Evolutionary conservation across 2,888 invertebrate genomes (phyloP).

Genomic region (Muschampia plurimacula): DNA sequence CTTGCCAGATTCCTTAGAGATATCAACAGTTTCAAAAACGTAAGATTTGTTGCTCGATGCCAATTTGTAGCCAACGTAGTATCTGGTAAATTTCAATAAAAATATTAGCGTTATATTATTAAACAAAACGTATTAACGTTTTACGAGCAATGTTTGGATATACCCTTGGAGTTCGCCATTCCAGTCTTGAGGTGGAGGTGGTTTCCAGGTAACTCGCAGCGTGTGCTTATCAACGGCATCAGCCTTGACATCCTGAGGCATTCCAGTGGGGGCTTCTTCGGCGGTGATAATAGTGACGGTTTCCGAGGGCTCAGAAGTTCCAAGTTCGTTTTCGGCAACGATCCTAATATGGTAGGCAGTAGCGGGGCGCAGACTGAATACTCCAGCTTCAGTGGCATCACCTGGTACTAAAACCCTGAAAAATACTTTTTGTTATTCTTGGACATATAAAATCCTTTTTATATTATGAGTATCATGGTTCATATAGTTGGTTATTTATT

Average conservation of each 20-base stretch:
- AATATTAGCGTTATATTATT: neutral
- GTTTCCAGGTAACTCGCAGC: constrained; percentile 95
- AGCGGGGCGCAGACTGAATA: constrained; percentile 94
- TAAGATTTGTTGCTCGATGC: constrained; percentile 94
- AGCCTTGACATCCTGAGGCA: constrained; percentile 93
- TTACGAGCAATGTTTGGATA: constrained; percentile 3
- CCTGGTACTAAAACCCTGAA: constrained; percentile 93
- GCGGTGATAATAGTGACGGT: constrained; percentile 97
- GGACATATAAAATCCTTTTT: neutral
- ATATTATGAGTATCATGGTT: too few relatives aligned
- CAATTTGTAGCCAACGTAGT: constrained; percentile 95
- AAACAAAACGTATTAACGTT: neutral
- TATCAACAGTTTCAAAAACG: constrained; percentile 96
- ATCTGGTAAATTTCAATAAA: constrained; percentile 79
- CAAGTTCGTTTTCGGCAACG: constrained; percentile 97
- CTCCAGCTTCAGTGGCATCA: constrained; percentile 94
- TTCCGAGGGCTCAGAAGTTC: constrained; percentile 96
- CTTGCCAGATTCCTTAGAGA: constrained; percentile 95
- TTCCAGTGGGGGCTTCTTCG: constrained; percentile 95
- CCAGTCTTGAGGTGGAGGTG: constrained; percentile 95
- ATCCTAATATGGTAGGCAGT: constrained; percentile 97
- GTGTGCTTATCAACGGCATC: constrained; percentile 95
- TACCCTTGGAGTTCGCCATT: constrained; percentile 93
- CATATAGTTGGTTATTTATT: too few relatives aligned
- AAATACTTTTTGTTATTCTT: constrained; percentile 13